Conservation (phyloP, 2,113 vertebrate genomes). For the Chloropsis cyanopogon region DNA sequence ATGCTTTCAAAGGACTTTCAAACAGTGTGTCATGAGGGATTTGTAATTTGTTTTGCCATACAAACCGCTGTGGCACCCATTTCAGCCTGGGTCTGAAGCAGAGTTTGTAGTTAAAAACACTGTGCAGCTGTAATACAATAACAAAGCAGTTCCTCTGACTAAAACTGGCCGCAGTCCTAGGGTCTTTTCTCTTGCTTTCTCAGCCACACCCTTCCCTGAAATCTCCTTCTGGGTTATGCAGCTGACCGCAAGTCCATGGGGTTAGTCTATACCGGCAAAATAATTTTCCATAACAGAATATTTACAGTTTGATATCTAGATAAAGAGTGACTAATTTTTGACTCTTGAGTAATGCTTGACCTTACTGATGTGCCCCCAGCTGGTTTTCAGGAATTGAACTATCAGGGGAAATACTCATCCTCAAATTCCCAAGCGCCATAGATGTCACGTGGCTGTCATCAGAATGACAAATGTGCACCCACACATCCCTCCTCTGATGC, state of each 20-base stretch:
- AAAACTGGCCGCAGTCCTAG: background rate
- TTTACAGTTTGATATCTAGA: constrained; percentile 4
- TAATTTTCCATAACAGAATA: constrained; percentile 14
- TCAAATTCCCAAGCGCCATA: background rate
- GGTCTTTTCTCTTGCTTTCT: constrained; percentile 23
- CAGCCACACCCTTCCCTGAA: constrained; percentile 42
- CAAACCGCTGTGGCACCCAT: background rate
- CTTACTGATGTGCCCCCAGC: background rate
- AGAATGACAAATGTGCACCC: background rate
- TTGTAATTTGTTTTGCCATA: constrained; percentile 12
- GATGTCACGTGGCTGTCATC: background rate
- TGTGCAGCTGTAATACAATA: constrained; percentile 4
- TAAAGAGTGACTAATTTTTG: constrained; percentile 12
- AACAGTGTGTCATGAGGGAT: background rate
- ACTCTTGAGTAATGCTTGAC: background rate
- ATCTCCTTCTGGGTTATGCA: background rate
- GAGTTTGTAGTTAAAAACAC: constrained; percentile 2
- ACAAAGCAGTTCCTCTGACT: constrained; percentile 30
- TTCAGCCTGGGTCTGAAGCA: background rate
- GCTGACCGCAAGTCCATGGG: background rate
- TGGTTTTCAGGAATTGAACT: background rate
- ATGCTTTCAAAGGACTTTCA: constrained; percentile 21
- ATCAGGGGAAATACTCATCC: background rate
- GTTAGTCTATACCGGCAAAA: background rate
- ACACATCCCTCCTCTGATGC: background rate